Percentiles rank a stretch among this genome's conserved stretches.
Conservation (phyloP, 2,888 invertebrate species). For the Tenthredo scrophulariae region DNA sequence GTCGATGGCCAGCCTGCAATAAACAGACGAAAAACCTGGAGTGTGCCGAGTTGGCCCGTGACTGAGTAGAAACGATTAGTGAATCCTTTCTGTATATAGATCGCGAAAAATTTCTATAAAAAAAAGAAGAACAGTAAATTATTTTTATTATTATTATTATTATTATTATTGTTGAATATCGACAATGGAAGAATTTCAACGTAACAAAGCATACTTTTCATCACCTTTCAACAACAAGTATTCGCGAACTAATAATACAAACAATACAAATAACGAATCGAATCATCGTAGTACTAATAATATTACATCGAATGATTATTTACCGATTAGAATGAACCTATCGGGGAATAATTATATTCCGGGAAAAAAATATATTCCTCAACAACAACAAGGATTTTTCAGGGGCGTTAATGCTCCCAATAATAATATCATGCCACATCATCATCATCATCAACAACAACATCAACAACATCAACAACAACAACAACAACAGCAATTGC, state of each 20-base stretch:
- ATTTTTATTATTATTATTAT: neutral
- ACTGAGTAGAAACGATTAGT: too few species aligned
- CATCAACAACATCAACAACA: conserved; percentile 7
- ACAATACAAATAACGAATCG: neutral
- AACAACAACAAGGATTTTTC: neutral
- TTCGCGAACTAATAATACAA: neutral
- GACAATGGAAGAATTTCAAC: conserved; percentile 26
- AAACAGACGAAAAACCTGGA: too few species aligned
- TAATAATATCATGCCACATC: neutral
- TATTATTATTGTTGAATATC: neutral
- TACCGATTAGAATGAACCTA: neutral
- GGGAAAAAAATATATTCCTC: neutral
- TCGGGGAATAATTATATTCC: neutral
- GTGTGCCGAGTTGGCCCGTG: too few species aligned
- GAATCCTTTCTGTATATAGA: too few species aligned
- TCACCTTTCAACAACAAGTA: neutral
- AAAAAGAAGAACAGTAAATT: neutral
- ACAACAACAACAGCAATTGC: neutral
- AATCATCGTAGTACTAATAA: neutral
- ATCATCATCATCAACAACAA: neutral
- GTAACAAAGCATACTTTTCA: conserved; percentile 7
- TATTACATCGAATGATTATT: neutral
- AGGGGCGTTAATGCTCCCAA: neutral
- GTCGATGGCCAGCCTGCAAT: too few species aligned
- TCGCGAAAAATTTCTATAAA: too few species aligned